Base-by-base conservation (phyloP, 2,888 invertebrate genomes). In the Mechanitis mazaeus region DNA sequence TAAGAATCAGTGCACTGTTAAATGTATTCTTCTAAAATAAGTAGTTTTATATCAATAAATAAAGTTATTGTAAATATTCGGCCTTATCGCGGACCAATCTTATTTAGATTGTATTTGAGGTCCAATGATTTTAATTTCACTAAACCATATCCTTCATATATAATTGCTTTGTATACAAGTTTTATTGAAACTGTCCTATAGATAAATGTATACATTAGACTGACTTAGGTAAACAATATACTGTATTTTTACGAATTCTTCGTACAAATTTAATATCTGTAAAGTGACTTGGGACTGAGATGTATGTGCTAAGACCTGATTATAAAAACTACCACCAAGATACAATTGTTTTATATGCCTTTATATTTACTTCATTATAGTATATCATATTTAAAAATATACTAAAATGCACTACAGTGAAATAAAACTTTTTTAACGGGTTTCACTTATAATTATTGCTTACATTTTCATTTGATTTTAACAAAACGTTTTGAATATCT, bases 61-160 rank as follows among this genome's bases (percentile, higher is more conserved):
- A 59, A 54, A 61, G 53, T 60, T 42, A 61, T 28, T 61, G 59
- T 62, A 59, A 56, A 60, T 64, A 64, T 61, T 45, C 20, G 78
- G 88, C 88, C 87, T 88, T 88, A 87, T 74, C 74, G 79, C 75
- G 88, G 88, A 88, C 88, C 88, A 88, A 88, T 80, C 76, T 75
- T 79, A 75, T 72, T 35, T 68, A 63, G 57, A 64, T 46, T 57
- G 46, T 54, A 60, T 59, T 56, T 42, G 55, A 62, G 64, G 58
- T 67, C 63, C 63, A 64, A 65, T 54, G 58, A 60, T 12, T 59
- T 59, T 54, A 33, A n/a, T 28, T 45, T 54, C 78, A 76, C 74
- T 73, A 75, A 72, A 72, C 67, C 71, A 70, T 74, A 71, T 50
- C 50, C 31, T 50, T 50, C 31, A 28, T 31, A 31, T 31, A 50